These are phyloP conservation scores for Salvelinus namaycush DNA, from an alignment of 2,113 vertebrate genomes.

Conservation along the genomic window DNA sequence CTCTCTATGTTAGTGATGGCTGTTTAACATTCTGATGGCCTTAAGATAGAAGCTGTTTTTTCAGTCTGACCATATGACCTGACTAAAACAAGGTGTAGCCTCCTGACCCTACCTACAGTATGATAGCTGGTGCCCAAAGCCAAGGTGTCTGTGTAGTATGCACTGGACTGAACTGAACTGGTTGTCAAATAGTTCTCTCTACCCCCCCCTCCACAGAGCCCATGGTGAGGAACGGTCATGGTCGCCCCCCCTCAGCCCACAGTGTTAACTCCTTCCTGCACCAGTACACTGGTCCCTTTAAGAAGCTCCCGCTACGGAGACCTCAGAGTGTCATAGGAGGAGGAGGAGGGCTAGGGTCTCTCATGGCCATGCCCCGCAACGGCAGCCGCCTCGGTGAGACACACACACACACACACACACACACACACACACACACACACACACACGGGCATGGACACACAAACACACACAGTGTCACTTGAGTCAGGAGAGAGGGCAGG, in stretches of 20 bases:
- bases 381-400: slow-evolving; percentile 91
- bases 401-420: background rate
- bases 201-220: slow-evolving; percentile 64
- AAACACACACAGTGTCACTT: background rate
- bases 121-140: too few species aligned
- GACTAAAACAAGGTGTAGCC: too few species aligned
- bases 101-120: too few species aligned
- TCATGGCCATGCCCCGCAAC: slow-evolving; percentile 93
- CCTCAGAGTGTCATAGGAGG: slow-evolving; percentile 93
- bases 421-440: background rate
- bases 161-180: too few species aligned
- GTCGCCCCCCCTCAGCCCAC: slow-evolving; percentile 86
- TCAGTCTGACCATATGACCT: too few species aligned
- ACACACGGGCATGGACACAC: background rate
- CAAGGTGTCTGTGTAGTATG: too few species aligned
- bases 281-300: slow-evolving; percentile 94
- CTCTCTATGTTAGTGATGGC: too few species aligned
- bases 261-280: slow-evolving; percentile 97
- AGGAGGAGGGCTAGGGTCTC: slow-evolving; percentile 86
- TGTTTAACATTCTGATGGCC: too few species aligned
- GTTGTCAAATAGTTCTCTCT: slow-evolving; percentile 40
- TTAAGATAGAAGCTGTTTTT: too few species aligned
- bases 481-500: background rate
- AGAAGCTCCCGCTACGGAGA: slow-evolving; percentile 90
- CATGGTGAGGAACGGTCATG: slow-evolving; percentile 86